These are phyloP conservation scores for Rhopilema esculentum DNA, from an alignment of 30 jellyfish, hydroid and myxozoan species.

Conservation along the genomic window DNA sequence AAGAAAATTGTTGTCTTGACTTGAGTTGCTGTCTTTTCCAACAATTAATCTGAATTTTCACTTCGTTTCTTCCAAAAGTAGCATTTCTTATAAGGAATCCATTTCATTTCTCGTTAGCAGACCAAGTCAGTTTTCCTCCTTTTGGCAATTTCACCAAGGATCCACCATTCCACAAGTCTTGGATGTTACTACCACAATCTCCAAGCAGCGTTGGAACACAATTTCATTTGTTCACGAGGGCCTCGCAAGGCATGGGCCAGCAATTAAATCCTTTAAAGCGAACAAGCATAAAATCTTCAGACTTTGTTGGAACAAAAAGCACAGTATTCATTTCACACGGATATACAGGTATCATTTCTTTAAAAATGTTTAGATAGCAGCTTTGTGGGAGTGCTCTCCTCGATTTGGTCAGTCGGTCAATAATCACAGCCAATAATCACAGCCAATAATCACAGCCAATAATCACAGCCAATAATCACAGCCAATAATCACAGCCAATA, in stretches of 20 bases:
- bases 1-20: too few species aligned
- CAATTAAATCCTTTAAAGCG: slow-evolving; percentile 38
- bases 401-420: too few species aligned
- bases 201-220: slow-evolving; percentile 71
- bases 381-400: too few species aligned
- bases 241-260: slow-evolving; percentile 35
- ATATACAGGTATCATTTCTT: slow-evolving; percentile 60
- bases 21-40: too few species aligned
- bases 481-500: too few species aligned
- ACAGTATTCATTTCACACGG: slow-evolving; percentile 88
- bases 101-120: slow-evolving; percentile 23
- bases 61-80: too few species aligned
- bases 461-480: too few species aligned
- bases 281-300: slow-evolving; percentile 40
- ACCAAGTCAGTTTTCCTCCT: slow-evolving; percentile 73
- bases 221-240: slow-evolving; percentile 74
- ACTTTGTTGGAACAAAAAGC: slow-evolving; percentile 49
- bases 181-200: slow-evolving; percentile 78
- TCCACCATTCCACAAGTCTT: slow-evolving; percentile 77
- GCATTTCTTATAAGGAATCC: too few species aligned
- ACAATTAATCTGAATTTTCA: too few species aligned
- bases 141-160: slow-evolving; percentile 85
- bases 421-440: too few species aligned
- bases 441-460: too few species aligned
- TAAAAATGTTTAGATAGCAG: too few species aligned